phyloP scores from a whole-genome alignment of 2,113 vertebrate species.

The Platichthys stellatus region DNA sequence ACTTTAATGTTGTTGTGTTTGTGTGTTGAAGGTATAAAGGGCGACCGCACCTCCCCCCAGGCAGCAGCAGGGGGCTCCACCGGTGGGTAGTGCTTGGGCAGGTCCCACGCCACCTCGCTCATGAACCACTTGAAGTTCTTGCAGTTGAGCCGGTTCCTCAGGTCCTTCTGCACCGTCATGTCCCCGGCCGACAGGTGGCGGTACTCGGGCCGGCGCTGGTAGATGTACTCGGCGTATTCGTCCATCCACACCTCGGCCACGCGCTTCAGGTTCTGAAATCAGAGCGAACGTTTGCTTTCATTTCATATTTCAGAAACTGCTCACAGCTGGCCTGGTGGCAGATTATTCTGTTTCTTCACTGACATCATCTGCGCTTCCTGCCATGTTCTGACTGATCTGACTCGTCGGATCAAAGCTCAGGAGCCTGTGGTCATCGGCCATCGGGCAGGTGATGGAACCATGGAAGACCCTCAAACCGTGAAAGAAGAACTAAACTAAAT shows the following conservation, averaged over 20 bases:
- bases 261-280: constrained; percentile 91
- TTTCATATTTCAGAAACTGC: too few relatives aligned
- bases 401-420: too few relatives aligned
- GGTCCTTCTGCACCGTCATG: constrained; percentile 88
- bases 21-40: background rate
- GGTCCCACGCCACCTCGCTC: constrained; percentile 95
- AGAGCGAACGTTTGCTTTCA: background rate
- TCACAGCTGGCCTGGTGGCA: too few relatives aligned
- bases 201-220: constrained; percentile 96
- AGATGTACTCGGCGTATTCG: constrained; percentile 94
- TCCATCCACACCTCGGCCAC: constrained; percentile 99
- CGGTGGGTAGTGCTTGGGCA: constrained; percentile 93
- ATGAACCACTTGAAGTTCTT: constrained; percentile 98
- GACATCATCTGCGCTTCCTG: too few relatives aligned
- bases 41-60: constrained; percentile 90
- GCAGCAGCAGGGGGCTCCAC: constrained; percentile 95
- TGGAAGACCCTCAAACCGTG: too few relatives aligned
- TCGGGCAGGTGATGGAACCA: too few relatives aligned
- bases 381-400: too few relatives aligned
- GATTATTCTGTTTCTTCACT: too few relatives aligned
- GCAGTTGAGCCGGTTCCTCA: constrained; percentile 89
- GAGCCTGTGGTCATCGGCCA: too few relatives aligned
- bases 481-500: too few relatives aligned
- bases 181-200: constrained; percentile 95
- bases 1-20: background rate